Evolutionary conservation across 2,888 invertebrate species (phyloP).

Genomic region (Alloplasta piceator): DNA sequence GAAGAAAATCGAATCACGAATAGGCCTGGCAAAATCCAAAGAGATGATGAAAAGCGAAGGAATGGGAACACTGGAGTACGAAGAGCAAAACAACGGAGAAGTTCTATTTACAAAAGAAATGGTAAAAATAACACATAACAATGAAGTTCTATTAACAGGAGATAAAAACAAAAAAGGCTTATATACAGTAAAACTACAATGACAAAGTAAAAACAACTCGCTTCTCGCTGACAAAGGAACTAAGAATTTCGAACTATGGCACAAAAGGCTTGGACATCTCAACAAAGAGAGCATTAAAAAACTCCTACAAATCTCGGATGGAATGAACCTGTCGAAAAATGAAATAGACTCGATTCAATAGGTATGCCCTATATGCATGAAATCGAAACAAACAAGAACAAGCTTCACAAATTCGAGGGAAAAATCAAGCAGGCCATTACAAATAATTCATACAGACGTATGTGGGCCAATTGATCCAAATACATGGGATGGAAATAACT

Average conservation of each 20-base stretch:
- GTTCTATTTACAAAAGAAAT: slow-evolving; percentile 20
- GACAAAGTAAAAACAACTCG: background rate
- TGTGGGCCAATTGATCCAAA: slow-evolving; percentile 61
- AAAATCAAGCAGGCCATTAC: slow-evolving; percentile 18
- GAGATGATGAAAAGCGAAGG: slow-evolving; percentile 13
- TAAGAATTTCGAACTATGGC: slow-evolving; percentile 45
- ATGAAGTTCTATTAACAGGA: slow-evolving; percentile 25
- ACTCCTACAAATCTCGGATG: slow-evolving; percentile 22
- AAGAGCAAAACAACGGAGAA: slow-evolving; percentile 60
- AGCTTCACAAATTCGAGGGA: slow-evolving; percentile 29
- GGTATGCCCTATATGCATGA: slow-evolving; percentile 16
- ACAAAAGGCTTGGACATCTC: slow-evolving; percentile 61
- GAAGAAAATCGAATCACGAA: slow-evolving; percentile 1
- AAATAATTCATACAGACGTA: slow-evolving; percentile 63
- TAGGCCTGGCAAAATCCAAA: slow-evolving; percentile 56
- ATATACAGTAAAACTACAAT: slow-evolving; percentile 46
- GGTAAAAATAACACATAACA: slow-evolving; percentile 29
- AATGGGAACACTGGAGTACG: slow-evolving; percentile 57
- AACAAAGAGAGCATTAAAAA: slow-evolving; percentile 44
- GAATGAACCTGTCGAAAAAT: background rate
- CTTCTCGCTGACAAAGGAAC: background rate
- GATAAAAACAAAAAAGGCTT: slow-evolving; percentile 38
- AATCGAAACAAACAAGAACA: slow-evolving; percentile 22
- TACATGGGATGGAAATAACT: slow-evolving; percentile 48
- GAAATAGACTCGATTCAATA: slow-evolving; percentile 28